Conservation (phyloP, 2,888 invertebrate species). For the Cyclophora albipunctata region DNA sequence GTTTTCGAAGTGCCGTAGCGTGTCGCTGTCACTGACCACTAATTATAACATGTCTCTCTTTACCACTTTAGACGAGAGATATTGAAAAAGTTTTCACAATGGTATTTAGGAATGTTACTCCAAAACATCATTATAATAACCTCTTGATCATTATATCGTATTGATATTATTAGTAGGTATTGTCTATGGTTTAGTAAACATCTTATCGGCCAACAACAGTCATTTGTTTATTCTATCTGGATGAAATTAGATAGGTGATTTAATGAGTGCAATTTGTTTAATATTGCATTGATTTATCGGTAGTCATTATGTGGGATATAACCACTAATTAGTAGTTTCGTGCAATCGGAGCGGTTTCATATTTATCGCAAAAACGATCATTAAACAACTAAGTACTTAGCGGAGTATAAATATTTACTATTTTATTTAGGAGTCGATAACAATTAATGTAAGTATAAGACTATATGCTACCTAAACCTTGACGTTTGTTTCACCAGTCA, state of each 20-base stretch:
- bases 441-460: too few relatives aligned
- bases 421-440: too few relatives aligned
- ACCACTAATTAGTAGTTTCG: slow-evolving; percentile 34
- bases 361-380: slow-evolving; percentile 1
- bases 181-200: not conserved
- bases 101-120: too few relatives aligned
- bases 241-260: not conserved
- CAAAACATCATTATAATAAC: too few relatives aligned
- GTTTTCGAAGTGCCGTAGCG: slow-evolving; percentile 57
- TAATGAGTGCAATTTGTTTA: slow-evolving; percentile 5
- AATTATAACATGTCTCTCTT: slow-evolving; percentile 43
- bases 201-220: too few relatives aligned
- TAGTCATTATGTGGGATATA: slow-evolving; percentile 26
- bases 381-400: too few relatives aligned
- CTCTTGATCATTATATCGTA: slow-evolving; percentile 10
- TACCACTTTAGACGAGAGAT: too few relatives aligned
- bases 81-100: too few relatives aligned
- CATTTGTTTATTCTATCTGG: too few relatives aligned
- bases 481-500: too few relatives aligned
- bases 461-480: too few relatives aligned
- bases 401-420: too few relatives aligned
- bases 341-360: slow-evolving; percentile 24
- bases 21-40: slow-evolving; percentile 64
- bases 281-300: slow-evolving; percentile 25
- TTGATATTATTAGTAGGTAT: slow-evolving; percentile 4